Conservation (phyloP, 2,797 vertebrate genomes). For the Helostoma temminkii region DNA sequence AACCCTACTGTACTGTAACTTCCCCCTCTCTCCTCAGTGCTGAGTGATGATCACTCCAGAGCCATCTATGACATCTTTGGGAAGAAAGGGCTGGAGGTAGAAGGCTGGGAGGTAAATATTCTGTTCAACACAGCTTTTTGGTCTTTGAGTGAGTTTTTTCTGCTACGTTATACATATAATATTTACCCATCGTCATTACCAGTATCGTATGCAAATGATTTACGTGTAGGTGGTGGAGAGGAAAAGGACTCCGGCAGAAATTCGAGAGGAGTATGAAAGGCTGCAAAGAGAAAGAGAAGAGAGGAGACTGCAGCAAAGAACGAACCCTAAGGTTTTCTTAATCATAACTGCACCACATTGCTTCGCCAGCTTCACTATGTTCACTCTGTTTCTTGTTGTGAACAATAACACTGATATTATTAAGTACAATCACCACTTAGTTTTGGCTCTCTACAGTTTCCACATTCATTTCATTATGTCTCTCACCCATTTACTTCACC, state of each 20-base stretch:
- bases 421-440: neutral
- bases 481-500: conserved; percentile 1
- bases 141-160: neutral
- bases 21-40: conserved; percentile 82
- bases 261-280: conserved; percentile 96
- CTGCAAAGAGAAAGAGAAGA: conserved; percentile 96
- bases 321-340: conserved; percentile 93
- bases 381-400: conserved; percentile 3
- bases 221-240: conserved; percentile 92
- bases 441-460: conserved; percentile 2
- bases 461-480: conserved; percentile 13
- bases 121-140: neutral
- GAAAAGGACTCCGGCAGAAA: conserved; percentile 94
- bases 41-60: conserved; percentile 94
- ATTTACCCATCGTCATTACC: conserved; percentile 5
- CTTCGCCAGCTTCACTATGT: conserved; percentile 12
- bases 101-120: conserved; percentile 96
- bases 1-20: neutral
- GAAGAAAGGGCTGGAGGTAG: conserved; percentile 97
- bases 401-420: neutral
- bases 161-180: neutral
- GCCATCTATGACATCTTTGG: conserved; percentile 99
- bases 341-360: conserved; percentile 1
- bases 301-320: conserved; percentile 94
- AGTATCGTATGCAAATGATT: conserved; percentile 12